Evolutionary conservation across 1,140 invertebrate species (phyloP), one percentile per base, ranked within the genome.

Genomic region (Solenopsis invicta): DNA sequence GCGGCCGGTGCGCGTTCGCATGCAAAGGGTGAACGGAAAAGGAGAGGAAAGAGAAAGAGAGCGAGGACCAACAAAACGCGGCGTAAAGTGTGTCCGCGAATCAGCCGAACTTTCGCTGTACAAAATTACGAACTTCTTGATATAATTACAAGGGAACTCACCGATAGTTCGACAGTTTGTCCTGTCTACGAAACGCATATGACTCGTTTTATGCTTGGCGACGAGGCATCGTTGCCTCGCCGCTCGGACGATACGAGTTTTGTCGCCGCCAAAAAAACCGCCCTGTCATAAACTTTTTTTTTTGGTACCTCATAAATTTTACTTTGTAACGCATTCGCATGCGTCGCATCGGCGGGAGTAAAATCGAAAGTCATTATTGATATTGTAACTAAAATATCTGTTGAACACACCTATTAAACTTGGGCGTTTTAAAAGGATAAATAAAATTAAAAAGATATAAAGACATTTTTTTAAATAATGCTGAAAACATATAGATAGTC

Each of bases 11-110:
- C 66, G 8, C 69, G 56, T 84, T 84, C 69, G 80, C 80, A 21
- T 59, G 71, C 45, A 84, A 87, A 54, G 88, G 89, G 78, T 89
- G 45, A 52, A 89, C 62, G 81, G 81, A n/a, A 54, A 37, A 48
- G 0, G 16, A 72, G 61, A 41, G 61, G 54, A n/a, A n/a, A 48
- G 24, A 4, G 9, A 10, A 2, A 52, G 54, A 41, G 78, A 21
- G 37, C 45, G 18, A 69, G 16, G 61, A 50, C 45, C n/a, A 54
- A 48, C 48, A 21, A 80, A 69, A 52, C n/a, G 50, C 16, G 50
- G 37, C 66, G 54, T 37, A 61, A 62, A 81, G n/a, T 29, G 18
- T 82, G 24, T 74, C 9, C 41, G 41, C 41, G 41, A 8, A 34
- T 54, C 24, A 18, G 12, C 34, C 52, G 24, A 50, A 61, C 37